These are phyloP conservation scores for Chionomys nivalis DNA, from an alignment of 2,113 vertebrate genomes.

Conservation along the genomic window DNA sequence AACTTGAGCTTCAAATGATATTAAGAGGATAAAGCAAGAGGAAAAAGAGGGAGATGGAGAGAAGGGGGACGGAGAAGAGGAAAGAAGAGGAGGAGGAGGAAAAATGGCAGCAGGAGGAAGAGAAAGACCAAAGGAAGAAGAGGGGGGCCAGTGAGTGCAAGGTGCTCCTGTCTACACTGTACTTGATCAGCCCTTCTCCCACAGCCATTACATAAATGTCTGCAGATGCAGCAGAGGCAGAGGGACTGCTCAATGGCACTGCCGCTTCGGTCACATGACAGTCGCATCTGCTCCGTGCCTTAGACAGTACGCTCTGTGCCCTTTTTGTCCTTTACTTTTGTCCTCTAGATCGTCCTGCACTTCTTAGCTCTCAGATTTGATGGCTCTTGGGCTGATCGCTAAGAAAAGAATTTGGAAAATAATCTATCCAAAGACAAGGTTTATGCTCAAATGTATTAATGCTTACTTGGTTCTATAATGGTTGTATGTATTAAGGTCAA, in stretches of 20 bases:
- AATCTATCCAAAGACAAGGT: constrained; percentile 35
- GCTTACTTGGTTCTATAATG: constrained; percentile 19
- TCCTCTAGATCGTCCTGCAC: constrained; percentile 21
- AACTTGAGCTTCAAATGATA: constrained; percentile 47
- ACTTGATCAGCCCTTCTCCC: not conserved
- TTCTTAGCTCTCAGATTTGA: not conserved
- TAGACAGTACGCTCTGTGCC: not conserved
- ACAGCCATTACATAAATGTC: not conserved
- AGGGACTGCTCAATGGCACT: not conserved
- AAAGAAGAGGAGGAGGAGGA: no score
- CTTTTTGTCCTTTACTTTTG: not conserved
- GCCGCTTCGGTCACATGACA: not conserved
- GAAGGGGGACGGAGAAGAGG: no score
- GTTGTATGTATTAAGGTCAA: constrained; percentile 44
- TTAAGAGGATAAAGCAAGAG: not conserved
- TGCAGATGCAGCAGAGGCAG: not conserved
- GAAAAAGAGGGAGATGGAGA: not conserved
- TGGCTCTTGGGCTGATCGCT: not conserved
- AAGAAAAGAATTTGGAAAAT: constrained; percentile 29
- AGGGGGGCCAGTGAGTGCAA: not conserved
- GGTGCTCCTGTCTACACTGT: not conserved
- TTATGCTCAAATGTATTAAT: constrained; percentile 1
- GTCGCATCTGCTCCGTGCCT: constrained; percentile 44
- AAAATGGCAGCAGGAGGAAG: not conserved
- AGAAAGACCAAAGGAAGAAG: not conserved